Evolutionary conservation across 1,140 invertebrate species (phyloP), one percentile per base, ranked within the genome.

Genomic region (Acromyrmex heyeri): DNA sequence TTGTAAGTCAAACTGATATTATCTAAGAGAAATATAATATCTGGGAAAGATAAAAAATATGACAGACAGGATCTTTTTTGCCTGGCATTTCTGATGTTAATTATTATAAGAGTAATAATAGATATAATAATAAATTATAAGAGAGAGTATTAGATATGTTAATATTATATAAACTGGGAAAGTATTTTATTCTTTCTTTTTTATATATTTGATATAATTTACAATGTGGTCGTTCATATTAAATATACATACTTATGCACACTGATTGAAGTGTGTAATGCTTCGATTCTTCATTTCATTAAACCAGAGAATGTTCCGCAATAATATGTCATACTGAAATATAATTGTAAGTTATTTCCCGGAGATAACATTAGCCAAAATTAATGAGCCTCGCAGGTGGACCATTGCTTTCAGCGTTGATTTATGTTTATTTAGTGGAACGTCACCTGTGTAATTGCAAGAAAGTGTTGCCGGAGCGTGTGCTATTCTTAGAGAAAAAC

Each of bases 361-460:
- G 21, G 44, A 65, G n/a, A 30, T 59, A 78, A 50, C 21, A 14
- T 55, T 48, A 48, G 27, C 18, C 65, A 24, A 10, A 65, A 70
- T 69, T 59, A 55, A 67, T 50, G 53, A 18, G 79, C 62, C 27
- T 61, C 62, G 3, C 16, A 50, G 18, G 10, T 48, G 64, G 12
- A 53, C 21, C 86, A 12, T 4, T 73, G 38, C 50, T 61, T 44
- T 34, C 18, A 24, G 34, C 69, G 78, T 21, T 76, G 67, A 87
- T 88, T 87, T 44, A 87, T 55, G 34, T 50, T 24, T 30, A n/a
- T 21, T 86, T 89, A 59, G 44, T 44, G 76, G 76, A 77, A 90
- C 75, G 61, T 61, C 24, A 6, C 14, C 12, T 24, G 62, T n/a
- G n/a, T 27, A 34, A 70, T 77, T 61, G 72, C n/a, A 38, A 55